A percentile compares a stretch with the other conserved stretches of the same genome.
These are phyloP conservation scores for Eumaeus atala DNA, from an alignment of 1,140 invertebrate species.

Conservation along the genomic window DNA sequence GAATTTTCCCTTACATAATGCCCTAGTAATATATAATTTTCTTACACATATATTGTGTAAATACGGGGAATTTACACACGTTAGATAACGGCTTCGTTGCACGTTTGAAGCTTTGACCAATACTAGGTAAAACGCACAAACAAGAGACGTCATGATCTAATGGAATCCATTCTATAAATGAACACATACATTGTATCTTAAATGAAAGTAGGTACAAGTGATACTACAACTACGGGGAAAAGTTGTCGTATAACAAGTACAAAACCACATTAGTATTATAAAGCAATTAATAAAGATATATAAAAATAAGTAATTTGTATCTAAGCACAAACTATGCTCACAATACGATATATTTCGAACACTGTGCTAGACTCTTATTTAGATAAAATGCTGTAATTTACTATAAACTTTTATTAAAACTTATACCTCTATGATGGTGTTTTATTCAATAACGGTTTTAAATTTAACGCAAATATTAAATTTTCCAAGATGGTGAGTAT, in stretches of 20 bases:
- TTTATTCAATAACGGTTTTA: constrained; percentile 42
- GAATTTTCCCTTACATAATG: constrained; percentile 30
- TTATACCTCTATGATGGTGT: constrained; percentile 60
- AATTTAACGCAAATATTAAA: too few species aligned
- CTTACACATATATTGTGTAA: constrained; percentile 53
- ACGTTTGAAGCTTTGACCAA: constrained; percentile 61
- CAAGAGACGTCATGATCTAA: constrained; percentile 33
- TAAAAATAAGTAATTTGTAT: constrained; percentile 49
- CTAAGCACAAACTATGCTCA: constrained; percentile 61
- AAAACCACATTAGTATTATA: constrained; percentile 38
- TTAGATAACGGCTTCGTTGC: constrained; percentile 49
- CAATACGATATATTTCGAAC: constrained; percentile 59
- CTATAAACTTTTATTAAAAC: constrained; percentile 70
- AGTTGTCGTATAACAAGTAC: constrained; percentile 50
- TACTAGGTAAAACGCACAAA: constrained; percentile 34
- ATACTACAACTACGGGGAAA: constrained; percentile 64
- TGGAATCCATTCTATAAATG: constrained; percentile 20
- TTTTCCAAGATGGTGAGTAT: too few species aligned
- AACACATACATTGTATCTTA: constrained; percentile 10
- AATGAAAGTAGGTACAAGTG: constrained; percentile 32
- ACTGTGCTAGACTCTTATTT: constrained; percentile 65
- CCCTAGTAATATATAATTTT: constrained; percentile 36
- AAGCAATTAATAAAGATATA: constrained; percentile 35
- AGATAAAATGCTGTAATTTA: constrained; percentile 66
- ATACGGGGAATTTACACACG: constrained; percentile 68